Conservation (phyloP, 2,888 invertebrate genomes). For the Perithous albicinctus region DNA sequence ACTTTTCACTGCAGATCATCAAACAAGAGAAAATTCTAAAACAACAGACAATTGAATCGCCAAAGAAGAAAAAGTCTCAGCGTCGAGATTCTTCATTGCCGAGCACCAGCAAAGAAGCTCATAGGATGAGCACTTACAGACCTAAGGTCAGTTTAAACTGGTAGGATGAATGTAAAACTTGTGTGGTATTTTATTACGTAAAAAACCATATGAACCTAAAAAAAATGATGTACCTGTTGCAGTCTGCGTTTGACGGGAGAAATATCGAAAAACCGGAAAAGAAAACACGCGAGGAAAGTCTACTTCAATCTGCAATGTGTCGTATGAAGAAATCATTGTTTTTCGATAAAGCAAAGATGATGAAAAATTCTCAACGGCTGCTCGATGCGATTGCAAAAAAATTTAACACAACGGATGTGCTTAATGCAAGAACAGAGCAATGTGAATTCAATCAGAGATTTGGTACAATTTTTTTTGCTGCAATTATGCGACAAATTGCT, state of each 20-base stretch:
- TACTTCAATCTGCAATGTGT: neutral
- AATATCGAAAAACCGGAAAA: conserved; percentile 16
- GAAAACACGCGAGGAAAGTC: conserved; percentile 3
- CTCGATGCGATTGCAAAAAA: neutral
- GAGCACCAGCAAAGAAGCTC: conserved; percentile 44
- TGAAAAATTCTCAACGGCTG: neutral
- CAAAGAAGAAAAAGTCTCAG: conserved; percentile 4
- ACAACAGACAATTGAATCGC: neutral
- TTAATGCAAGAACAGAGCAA: neutral
- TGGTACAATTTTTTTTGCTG: neutral
- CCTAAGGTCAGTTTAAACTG: conserved; percentile 48
- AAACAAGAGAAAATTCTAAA: conserved; percentile 12
- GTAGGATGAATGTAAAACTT: too few species aligned
- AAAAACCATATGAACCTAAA: too few species aligned
- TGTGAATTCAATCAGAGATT: neutral
- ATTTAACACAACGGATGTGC: neutral
- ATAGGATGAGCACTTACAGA: conserved; percentile 31
- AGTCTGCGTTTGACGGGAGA: too few species aligned
- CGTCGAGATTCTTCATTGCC: conserved; percentile 25
- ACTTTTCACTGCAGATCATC: conserved; percentile 66
- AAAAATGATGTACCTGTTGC: too few species aligned
- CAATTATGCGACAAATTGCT: conserved; percentile 13
- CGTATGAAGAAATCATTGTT: conserved; percentile 37
- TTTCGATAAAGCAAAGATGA: conserved; percentile 45
- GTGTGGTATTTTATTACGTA: too few species aligned